Conservation (phyloP, 2,888 invertebrate genomes). For the Lepidochitona cinerea region DNA sequence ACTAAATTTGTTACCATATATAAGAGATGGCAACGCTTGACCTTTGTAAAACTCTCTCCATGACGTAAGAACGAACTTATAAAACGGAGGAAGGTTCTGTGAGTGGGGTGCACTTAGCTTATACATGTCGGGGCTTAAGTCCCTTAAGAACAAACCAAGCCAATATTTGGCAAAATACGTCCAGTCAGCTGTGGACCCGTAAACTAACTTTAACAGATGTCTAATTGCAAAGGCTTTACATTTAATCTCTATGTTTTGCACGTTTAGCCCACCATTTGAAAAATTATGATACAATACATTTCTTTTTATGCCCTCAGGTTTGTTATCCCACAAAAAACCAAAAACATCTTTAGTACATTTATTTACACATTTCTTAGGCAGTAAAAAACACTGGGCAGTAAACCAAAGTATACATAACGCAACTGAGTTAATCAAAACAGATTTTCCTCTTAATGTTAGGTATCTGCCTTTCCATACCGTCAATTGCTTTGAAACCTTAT, state of each 20-base stretch:
- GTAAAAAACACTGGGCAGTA: background rate
- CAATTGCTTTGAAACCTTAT: background rate
- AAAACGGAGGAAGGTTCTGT: background rate
- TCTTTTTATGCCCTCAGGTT: background rate
- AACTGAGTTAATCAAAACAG: background rate
- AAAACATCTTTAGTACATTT: background rate
- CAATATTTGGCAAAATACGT: conserved; percentile 4
- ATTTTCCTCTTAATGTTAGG: background rate
- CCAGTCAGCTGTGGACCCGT: background rate
- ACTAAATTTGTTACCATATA: background rate
- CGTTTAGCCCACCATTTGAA: background rate
- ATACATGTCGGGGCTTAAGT: background rate
- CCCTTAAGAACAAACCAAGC: background rate
- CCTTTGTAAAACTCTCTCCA: background rate
- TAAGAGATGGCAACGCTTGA: background rate
- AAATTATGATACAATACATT: background rate
- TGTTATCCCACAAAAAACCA: background rate
- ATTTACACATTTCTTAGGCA: background rate
- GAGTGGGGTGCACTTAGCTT: background rate
- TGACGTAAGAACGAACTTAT: background rate
- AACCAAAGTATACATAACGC: background rate
- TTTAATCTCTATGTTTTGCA: background rate
- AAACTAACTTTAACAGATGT: background rate
- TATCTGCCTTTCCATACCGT: background rate
- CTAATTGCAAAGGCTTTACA: background rate